Evolutionary conservation across 2,113 vertebrate genomes (phyloP).

Genomic region (Nesoenas mayeri): DNA sequence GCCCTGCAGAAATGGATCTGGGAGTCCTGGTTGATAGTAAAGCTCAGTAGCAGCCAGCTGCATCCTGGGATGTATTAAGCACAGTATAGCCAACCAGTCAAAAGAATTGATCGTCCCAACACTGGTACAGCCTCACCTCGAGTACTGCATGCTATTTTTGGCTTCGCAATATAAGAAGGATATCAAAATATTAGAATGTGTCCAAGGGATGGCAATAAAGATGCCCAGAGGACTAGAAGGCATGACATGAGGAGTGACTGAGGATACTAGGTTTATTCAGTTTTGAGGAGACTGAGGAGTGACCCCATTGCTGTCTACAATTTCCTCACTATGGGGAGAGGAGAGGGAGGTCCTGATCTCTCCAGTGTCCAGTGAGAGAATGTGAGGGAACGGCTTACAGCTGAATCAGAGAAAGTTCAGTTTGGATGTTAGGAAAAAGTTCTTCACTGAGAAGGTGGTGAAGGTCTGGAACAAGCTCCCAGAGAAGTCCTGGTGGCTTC

Average conservation of each 20-base stretch:
- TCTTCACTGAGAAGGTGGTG: neutral
- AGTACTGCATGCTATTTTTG: neutral
- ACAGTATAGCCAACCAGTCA: rapidly evolving
- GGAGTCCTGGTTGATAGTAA: neutral
- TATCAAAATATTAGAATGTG: neutral
- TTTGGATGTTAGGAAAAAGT: neutral
- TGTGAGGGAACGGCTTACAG: neutral
- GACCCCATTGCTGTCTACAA: neutral
- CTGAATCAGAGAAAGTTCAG: neutral
- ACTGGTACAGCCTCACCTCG: rapidly evolving
- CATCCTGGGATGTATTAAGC: neutral
- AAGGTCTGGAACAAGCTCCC: neutral
- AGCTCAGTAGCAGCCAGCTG: neutral
- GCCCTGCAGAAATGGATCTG: neutral
- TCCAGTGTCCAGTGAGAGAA: neutral
- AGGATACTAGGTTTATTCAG: neutral
- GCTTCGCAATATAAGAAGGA: neutral
- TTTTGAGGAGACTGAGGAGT: neutral
- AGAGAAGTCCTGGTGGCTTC: rapidly evolving
- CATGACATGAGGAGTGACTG: neutral
- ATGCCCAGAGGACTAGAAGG: neutral
- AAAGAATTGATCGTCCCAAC: neutral
- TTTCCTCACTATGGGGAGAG: neutral
- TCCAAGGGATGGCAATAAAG: neutral
- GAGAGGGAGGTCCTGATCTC: neutral